These are phyloP conservation scores for Stenopsyche tienmushanensis DNA, from an alignment of 1,140 invertebrate species.

Conservation along the genomic window DNA sequence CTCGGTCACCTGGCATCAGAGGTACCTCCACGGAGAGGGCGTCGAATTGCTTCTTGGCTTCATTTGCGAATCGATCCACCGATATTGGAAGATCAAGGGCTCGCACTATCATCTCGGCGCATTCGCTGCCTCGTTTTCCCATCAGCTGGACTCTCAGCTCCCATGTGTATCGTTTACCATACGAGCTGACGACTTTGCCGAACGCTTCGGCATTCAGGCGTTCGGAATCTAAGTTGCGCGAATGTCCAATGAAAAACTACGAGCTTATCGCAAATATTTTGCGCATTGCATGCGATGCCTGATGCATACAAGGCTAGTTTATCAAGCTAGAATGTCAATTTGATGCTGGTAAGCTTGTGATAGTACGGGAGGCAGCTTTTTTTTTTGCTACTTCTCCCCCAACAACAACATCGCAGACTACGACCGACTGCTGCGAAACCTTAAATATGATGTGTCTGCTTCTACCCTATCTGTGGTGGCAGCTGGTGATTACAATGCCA, in stretches of 20 bases:
- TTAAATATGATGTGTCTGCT: neutral
- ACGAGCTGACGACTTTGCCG: conserved; percentile 64
- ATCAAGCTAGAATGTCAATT: neutral
- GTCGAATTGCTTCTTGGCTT: conserved; percentile 53
- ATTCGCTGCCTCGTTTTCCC: conserved; percentile 68
- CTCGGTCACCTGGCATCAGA: conserved; percentile 65
- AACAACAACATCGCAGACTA: no score
- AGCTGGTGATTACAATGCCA: no score
- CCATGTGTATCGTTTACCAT: conserved; percentile 75
- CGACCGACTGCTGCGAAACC: no score
- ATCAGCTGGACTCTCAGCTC: conserved; percentile 71
- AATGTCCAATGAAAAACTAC: neutral
- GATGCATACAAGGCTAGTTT: neutral
- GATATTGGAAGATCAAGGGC: conserved; percentile 68
- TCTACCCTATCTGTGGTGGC: no score
- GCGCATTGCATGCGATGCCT: no score
- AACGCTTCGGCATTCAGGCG: conserved; percentile 69
- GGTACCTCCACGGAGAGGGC: conserved; percentile 61
- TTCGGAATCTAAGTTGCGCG: conserved; percentile 73
- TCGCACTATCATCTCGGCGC: conserved; percentile 63
- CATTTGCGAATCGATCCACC: conserved; percentile 62
- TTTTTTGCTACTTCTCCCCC: neutral
- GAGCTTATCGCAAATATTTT: no score
- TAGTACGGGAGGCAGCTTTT: neutral
- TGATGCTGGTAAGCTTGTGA: neutral